These are phyloP conservation scores for Pachycephala philippinensis DNA, from an alignment of 2,113 vertebrate species.

Conservation along the genomic window DNA sequence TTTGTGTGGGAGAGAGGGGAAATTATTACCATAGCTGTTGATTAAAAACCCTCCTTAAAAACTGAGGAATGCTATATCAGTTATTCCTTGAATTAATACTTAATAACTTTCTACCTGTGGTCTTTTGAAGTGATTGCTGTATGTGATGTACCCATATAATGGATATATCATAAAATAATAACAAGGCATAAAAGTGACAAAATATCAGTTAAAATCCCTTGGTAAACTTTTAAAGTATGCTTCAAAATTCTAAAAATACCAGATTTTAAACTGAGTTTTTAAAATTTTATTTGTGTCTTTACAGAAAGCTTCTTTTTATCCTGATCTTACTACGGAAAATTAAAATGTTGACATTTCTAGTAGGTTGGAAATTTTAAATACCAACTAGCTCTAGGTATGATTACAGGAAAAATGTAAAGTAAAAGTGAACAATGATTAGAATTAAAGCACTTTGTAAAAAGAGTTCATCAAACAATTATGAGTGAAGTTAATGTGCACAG, in stretches of 20 bases:
- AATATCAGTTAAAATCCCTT: not conserved
- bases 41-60: not conserved
- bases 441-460: not conserved
- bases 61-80: not conserved
- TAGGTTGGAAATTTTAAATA: not conserved
- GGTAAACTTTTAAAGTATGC: not conserved
- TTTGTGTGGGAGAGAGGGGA: accelerated
- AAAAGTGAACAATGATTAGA: not conserved
- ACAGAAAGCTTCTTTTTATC: not conserved
- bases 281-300: not conserved
- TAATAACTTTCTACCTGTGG: not conserved
- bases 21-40: not conserved
- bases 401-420: not conserved
- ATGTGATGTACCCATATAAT: not conserved
- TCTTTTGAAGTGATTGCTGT: not conserved
- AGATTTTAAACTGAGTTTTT: not conserved
- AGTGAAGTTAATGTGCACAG: not conserved
- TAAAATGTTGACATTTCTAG: not conserved
- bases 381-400: not conserved
- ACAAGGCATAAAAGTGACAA: not conserved
- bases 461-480: not conserved
- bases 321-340: not conserved
- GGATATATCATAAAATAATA: not conserved
- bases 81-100: not conserved
- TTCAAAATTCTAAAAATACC: not conserved